phyloP scores from a whole-genome alignment of 2,113 vertebrate genomes.

The Pleuronectes platessa region DNA sequence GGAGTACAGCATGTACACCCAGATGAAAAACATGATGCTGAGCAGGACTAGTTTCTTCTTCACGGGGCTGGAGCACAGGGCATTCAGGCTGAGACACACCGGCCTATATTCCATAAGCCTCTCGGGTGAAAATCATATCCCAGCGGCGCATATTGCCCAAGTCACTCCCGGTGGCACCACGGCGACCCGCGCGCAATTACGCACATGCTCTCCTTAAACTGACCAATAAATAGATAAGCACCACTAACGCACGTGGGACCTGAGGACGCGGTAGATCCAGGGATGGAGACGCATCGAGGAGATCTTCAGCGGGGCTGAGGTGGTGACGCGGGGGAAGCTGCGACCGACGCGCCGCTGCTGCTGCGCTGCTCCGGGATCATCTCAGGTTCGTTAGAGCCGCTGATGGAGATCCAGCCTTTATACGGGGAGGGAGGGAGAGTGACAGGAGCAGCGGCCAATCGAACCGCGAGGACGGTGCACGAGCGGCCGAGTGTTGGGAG shows the following conservation, averaged over 20 bases:
- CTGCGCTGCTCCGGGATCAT: slow-evolving; percentile 52
- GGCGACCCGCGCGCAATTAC: slow-evolving; percentile 59
- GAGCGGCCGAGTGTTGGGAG: slow-evolving; percentile 53
- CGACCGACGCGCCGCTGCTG: slow-evolving; percentile 18
- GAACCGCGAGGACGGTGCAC: not conserved
- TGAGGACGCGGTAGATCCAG: slow-evolving; percentile 36
- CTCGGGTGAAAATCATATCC: slow-evolving; percentile 71
- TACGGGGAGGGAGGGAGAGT: slow-evolving; percentile 51
- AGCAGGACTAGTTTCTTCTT: slow-evolving; percentile 89
- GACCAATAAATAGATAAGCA: slow-evolving; percentile 5
- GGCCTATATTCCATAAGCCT: slow-evolving; percentile 92
- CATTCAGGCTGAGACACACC: slow-evolving; percentile 83
- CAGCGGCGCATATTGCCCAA: slow-evolving; percentile 81
- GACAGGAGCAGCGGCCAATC: slow-evolving; percentile 66
- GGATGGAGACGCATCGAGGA: slow-evolving; percentile 20
- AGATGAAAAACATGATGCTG: slow-evolving; percentile 93
- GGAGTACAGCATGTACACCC: slow-evolving; percentile 94
- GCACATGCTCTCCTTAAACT: slow-evolving; percentile 49
- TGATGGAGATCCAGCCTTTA: slow-evolving; percentile 56
- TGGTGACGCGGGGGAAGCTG: slow-evolving; percentile 7
- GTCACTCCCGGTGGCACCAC: slow-evolving; percentile 70
- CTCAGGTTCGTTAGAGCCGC: slow-evolving; percentile 51
- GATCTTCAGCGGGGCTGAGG: slow-evolving; percentile 44
- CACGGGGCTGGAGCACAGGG: slow-evolving; percentile 81
- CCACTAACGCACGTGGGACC: slow-evolving; percentile 6